Base-by-base conservation (phyloP, 2,797 vertebrate species). In the Enteromius afrohamiltoni region DNA sequence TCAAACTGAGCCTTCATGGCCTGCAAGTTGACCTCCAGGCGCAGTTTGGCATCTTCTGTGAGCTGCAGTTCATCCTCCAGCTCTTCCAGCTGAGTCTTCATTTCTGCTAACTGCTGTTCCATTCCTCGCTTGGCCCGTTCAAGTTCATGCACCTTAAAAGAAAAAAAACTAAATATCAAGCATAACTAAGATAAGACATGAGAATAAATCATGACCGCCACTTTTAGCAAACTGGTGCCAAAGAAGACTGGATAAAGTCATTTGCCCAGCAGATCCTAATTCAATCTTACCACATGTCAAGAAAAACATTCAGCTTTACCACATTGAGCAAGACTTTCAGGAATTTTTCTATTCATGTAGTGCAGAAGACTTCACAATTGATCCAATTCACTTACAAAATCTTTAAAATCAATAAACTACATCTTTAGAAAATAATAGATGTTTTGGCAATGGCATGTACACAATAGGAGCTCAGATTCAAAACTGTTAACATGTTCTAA, bases 11-110 rank as follows among this genome's bases (percentile, higher is more conserved):
- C 96, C 89, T 98, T 99, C 96, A 97, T 95, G 81, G 98, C 98
- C 93, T 99, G 98, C 96, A 99, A 96, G 93, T 99, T 99, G 89
- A 99, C 98, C 90, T 99, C 98, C 92, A 99, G 91, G 21, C 98
- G 96, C 37, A 99, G 94, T 62, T 99, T 99, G 86, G 97, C 97
- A 0, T 99, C 98, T 85, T 99, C 98, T 0, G 98, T 99, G 73
- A 96, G 93, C 94, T 99, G 98, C 34, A 99, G 94, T 21, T 99
- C 98, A 8, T 99, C 98, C 86, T 99, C 98, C 74, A 99, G 93
- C 87, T 99, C 98, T 87, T 99, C 98, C 84, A 99, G 90, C 91
- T 99, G 98, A 3, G 95, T 94, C 87, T 94, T 96, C 97, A 98
- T 99, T 93, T 99, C 98, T 84, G 96, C 97, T 89, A 99, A 91